A percentile compares a stretch with the other conserved stretches of the same genome.
Conservation (phyloP, 1,140 invertebrate genomes). For the Pantala flavescens region DNA sequence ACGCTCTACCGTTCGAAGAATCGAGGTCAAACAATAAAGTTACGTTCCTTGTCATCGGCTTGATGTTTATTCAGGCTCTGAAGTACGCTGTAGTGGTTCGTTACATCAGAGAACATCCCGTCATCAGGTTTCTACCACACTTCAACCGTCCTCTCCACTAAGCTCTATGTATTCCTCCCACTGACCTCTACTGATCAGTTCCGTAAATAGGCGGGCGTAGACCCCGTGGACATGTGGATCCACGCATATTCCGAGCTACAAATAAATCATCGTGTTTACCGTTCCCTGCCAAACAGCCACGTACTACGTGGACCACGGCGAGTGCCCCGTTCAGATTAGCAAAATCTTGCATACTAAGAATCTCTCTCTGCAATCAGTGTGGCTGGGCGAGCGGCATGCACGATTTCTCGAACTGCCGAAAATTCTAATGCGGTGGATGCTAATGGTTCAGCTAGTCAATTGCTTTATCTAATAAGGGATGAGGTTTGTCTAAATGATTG, state of each 20-base stretch:
- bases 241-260: not conserved
- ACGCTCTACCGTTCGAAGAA: too few relatives aligned
- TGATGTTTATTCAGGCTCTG: not conserved
- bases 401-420: too few relatives aligned
- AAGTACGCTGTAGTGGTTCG: not conserved
- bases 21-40: not conserved
- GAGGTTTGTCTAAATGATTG: too few relatives aligned
- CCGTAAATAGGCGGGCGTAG: not conserved
- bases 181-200: not conserved
- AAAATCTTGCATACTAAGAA: too few relatives aligned
- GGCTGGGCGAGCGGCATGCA: too few relatives aligned
- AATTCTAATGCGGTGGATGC: too few relatives aligned
- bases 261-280: not conserved
- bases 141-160: not conserved
- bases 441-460: too few relatives aligned
- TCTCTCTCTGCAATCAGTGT: too few relatives aligned
- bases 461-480: too few relatives aligned
- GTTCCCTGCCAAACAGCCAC: not conserved
- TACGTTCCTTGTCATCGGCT: not conserved
- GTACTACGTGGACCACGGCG: not conserved
- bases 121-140: not conserved
- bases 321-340: too few relatives aligned
- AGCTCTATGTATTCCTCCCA: not conserved
- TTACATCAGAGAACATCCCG: not conserved
- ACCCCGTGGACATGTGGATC: not conserved